Evolutionary conservation across 2,888 invertebrate species (phyloP), one percentile per base, ranked within the genome.

Genomic region (Aphodius sticticus): DNA sequence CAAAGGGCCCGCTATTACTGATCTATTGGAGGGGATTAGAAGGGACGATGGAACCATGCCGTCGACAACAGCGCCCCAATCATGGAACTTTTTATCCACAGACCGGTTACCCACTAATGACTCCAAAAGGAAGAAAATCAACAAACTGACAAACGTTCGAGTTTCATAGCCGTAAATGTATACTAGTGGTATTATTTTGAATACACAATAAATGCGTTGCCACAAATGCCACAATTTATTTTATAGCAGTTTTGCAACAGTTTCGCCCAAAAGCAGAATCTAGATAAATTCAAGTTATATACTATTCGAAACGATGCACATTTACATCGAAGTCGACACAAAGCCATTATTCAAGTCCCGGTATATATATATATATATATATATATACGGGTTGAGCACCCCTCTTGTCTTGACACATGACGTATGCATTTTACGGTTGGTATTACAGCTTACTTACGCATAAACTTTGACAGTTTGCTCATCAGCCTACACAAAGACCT

Each of bases 11-110:
- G 86, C 86, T 26, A 89, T 89, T 76, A 85, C 86, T 6, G 88
- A 89, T 82, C 84, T 89, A 79, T 78, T 89, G 7, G 89, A 89
- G 70, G 87, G 86, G 16, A 86, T 88, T 15, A 79, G 81, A 9
- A 78, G 69, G 26, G 82, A 76, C 6, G 82, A 83, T 37, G 72
- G 71, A 0, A 74, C 16, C 16, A 71, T 74, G 69, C 38, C 26
- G 35, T 36, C 76, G 16, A 70, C 35, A 72, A 74, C 72, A 38
- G 15, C 78, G 36, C 77, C 82, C 15, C 74, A 77, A 38, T 77
- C 80, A n/a, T 81, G 80, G 75, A 82, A 77, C 53, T 79, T 83
- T 53, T 35, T 71, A 76, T 80, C 80, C 75, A 79, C 79, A 36
- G 79, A 71, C 36, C 80, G 72, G n/a, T 35, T 76, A 35, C 74